Base-by-base conservation (phyloP, 1,140 invertebrate genomes). In the Cecropterus lyciades region DNA sequence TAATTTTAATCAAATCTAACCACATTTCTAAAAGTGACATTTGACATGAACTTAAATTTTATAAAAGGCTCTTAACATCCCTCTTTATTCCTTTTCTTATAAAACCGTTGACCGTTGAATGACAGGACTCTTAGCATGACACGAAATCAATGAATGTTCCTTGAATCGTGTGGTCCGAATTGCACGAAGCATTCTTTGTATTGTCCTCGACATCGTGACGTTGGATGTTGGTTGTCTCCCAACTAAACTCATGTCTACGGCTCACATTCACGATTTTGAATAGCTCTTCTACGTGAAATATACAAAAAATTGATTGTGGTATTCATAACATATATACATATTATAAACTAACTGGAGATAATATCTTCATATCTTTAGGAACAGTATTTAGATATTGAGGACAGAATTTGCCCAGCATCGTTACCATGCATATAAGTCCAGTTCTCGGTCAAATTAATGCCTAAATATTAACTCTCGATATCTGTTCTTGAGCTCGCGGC, bases 51-150 rank as follows among this genome's bases (percentile, higher is more conserved):
- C 69, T 53, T 77, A 74, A 79, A 82, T 73, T 77, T 65, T 72
- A 79, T 73, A 80, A 76, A 77, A 74, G 74, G 59, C 59, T 27
- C 60, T 65, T 66, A 65, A 65, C 65, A 57, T 74, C 67, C 20
- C 51, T 71, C 72, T 77, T 69, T 17, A 70, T 65, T 67, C 52
- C 80, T 80, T 82, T 75, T 76, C 70, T 57, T 56, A 72, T 72
- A 77, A 82, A 86, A 87, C 84, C 77, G 79, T 89, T 89, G 89
- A 87, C 82, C 86, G 81, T 82, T 87, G 89, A 91, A 79, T 89
- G 86, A 87, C 86, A 80, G 72, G 59, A 65, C 66, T 70, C 69
- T 71, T 53, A 70, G 75, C 68, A 80, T 84, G 84, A 81, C 77
- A 68, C 72, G 70, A 60, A 69, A 71, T 79, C 77, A 78, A 75